Base-by-base conservation (phyloP, 2,113 vertebrate genomes). In the Electrona antarctica region DNA sequence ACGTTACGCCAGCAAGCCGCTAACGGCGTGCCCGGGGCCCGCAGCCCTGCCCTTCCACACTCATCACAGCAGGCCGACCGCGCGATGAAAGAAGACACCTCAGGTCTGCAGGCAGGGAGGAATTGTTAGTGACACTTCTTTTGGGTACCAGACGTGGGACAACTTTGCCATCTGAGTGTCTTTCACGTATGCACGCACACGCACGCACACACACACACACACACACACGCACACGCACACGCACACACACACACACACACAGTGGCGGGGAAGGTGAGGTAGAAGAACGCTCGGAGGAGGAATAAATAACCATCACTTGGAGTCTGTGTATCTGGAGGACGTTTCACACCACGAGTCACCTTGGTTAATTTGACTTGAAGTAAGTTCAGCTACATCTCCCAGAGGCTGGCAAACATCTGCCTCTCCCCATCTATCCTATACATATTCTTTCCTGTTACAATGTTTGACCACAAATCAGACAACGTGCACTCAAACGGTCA, bases 101-200 rank as follows among this genome's bases (percentile, higher is more conserved):
- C 88, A 64, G 80, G 86, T 89, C 89, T 84, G 69, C 71, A 66
- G 84, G 87, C 84, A 72, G 29, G 45, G 13, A 80, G 82, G 80
- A 80, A 84, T 88, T 84, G 82, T 75, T 64, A 81, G 84, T 89
- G 88, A 92, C 91, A 88, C 91, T 83, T 91, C 88, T 92, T 92
- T 91, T 89, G 86, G 89, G 82, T 84, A 86, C 86, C 74, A 65
- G 81, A 85, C 84, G 87, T 85, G 87, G 85, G 89, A 87, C 91
- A 85, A 76, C 88, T 91, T 90, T 88, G 84, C 85, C 88, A 86
- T 90, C 82, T 83, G 88, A 91, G 89, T 77, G 85, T 85, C 73
- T 61, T 54, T 5, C 54, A 82, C 60, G 69, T n/a, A n/a, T 52
- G 88, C 85, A 90, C 87, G 89, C 88, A 90, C 81, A 45, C 13